A percentile compares a stretch with the other conserved stretches of the same genome.
Evolutionary conservation across 2,113 vertebrate genomes (phyloP).

Genomic region (Corydoras sp.): DNA sequence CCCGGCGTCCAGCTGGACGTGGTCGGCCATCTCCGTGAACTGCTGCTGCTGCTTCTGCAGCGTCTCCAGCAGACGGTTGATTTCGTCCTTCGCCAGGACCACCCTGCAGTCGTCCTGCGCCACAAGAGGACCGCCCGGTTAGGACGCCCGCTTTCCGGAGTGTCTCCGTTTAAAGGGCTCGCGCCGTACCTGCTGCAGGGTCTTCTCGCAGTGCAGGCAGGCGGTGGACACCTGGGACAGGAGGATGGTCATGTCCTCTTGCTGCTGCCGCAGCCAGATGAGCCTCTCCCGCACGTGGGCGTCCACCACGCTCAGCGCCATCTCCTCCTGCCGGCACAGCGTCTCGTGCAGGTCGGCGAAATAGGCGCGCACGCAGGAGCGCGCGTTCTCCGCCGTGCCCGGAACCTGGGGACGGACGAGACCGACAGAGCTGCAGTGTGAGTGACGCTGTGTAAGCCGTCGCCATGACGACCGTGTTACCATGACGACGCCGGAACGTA

Average conservation of each 20-base stretch:
- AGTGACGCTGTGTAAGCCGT: background rate
- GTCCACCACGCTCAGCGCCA: constrained; percentile 96
- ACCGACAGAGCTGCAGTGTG: too few species aligned
- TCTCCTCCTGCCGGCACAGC: constrained; percentile 95
- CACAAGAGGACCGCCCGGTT: too few species aligned
- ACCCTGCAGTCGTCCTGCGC: constrained; percentile 92
- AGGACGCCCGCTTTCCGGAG: too few species aligned
- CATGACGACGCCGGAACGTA: too few species aligned
- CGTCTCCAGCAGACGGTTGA: constrained; percentile 86
- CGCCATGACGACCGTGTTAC: background rate
- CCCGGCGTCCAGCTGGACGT: constrained; percentile 89
- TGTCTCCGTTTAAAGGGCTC: background rate
- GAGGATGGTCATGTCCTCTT: constrained; percentile 98
- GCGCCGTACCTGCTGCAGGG: constrained; percentile 83
- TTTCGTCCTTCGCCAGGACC: constrained; percentile 92
- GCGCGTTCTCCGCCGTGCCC: constrained; percentile 91
- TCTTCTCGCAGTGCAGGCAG: constrained; percentile 97
- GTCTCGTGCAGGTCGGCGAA: constrained; percentile 97
- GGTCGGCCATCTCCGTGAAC: constrained; percentile 93
- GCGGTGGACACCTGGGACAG: constrained; percentile 95
- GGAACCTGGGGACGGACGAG: constrained; percentile 68
- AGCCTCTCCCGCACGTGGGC: constrained; percentile 91
- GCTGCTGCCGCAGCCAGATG: constrained; percentile 96
- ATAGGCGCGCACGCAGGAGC: constrained; percentile 94
- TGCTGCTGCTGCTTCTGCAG: constrained; percentile 97